phyloP scores from a whole-genome alignment of 2,113 vertebrate genomes.

The Macroglossus sobrinus region DNA sequence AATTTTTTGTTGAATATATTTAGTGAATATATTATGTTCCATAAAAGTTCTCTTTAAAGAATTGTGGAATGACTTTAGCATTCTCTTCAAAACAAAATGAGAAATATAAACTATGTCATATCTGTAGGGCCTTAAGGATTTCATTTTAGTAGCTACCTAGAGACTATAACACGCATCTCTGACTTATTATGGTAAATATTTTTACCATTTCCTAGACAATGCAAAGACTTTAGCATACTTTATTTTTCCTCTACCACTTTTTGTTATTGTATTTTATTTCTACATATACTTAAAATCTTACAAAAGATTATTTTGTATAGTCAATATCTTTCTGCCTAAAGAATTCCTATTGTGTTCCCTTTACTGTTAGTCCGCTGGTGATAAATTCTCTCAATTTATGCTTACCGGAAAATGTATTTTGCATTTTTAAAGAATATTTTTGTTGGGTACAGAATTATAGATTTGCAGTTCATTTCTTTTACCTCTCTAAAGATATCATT shows the following conservation, averaged over 20 bases:
- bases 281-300: background rate
- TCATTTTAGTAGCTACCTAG: background rate
- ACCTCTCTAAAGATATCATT: background rate
- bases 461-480: background rate
- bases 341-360: background rate
- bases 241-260: background rate
- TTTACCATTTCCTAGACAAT: background rate
- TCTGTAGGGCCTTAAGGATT: background rate
- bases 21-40: background rate
- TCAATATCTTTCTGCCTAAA: background rate
- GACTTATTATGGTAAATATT: background rate
- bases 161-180: background rate
- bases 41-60: background rate
- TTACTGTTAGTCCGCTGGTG: background rate
- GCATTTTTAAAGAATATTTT: conserved; percentile 1
- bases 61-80: background rate
- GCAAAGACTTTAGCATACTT: background rate
- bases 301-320: background rate
- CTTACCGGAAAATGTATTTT: background rate
- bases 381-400: background rate
- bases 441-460: background rate
- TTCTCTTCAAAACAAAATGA: background rate
- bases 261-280: background rate
- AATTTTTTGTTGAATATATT: background rate
- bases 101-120: background rate